Base-by-base conservation (phyloP, 2,113 vertebrate species). In the pig (Sus scrofa) region DNA sequence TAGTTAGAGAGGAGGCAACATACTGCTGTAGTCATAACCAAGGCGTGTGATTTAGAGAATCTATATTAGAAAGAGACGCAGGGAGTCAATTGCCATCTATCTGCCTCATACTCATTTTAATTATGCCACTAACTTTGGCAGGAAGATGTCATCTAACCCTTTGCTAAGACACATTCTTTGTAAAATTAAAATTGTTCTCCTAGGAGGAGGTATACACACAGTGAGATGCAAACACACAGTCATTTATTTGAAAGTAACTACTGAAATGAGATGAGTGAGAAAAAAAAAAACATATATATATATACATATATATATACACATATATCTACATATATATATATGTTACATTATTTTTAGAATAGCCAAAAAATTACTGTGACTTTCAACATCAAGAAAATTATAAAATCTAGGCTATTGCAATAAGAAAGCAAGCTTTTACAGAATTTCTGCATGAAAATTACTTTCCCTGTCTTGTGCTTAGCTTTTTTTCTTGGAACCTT, bases 21-120 rank as follows among this genome's bases (percentile, higher is more conserved):
- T 15, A 94, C 54, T 84, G 63, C 50, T 86, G 10, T 16, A 79
- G 56, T 95, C 67, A 60, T 88, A 95, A 67, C 30, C 9, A 60
- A 52, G 30, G 26, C 26, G 6, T 32, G 14, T 79, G 87, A 96
- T 92, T 96, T 90, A 96, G 50, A 26, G 58, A 84, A 89, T 81
- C 74, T 39, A 0, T 89, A 96, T 96, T 91, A 96, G 88, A 96
- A 52, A 24, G 70, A 98, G 70, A 89, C 4, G 91, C 50, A 37
- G 94, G 95, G 96, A 93, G 87, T 16, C 97, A 97, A 95, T 95
- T 98, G 97, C 95, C 95, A 95, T 97, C 97, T 91, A 92, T 97
- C n/a, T 95, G 73, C 79, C 82, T 98, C 96, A 70, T 95, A 95
- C 84, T 39, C 67, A 96, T 82, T 97, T 98, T 98, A 98, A 98